Conservation (phyloP, 1,140 invertebrate genomes). For the Leptinotarsa defecta region DNA sequence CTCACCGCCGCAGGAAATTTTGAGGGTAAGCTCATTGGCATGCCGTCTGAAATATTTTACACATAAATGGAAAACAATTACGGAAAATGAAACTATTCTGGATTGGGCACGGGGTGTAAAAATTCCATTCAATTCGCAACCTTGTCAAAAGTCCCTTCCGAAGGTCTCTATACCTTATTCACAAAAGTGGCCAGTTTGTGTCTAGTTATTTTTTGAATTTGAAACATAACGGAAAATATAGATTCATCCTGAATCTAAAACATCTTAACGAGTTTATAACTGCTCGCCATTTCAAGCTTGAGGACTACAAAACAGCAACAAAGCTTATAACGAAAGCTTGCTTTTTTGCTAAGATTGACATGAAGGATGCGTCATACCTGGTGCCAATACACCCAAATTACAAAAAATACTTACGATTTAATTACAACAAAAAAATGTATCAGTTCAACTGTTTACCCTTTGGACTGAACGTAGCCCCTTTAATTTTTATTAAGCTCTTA, state of each 20-base stretch:
- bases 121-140: constrained; percentile 24
- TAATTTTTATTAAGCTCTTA: constrained; percentile 41
- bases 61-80: too few species aligned
- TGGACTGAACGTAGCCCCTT: constrained; percentile 34
- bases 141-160: constrained; percentile 10
- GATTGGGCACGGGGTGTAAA: constrained; percentile 11
- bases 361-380: constrained; percentile 48
- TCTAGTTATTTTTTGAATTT: constrained; percentile 44
- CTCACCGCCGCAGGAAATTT: too few species aligned
- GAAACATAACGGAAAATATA: constrained; percentile 43
- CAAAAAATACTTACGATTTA: constrained; percentile 42
- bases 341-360: constrained; percentile 44
- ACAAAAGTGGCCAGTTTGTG: constrained; percentile 38
- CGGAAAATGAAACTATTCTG: background rate
- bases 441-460: constrained; percentile 42
- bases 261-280: constrained; percentile 44
- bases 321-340: constrained; percentile 35
- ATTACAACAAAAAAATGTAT: constrained; percentile 38
- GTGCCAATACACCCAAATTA: constrained; percentile 21
- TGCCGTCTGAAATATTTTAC: too few species aligned
- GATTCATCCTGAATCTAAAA: constrained; percentile 50
- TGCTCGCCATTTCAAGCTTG: constrained; percentile 41
- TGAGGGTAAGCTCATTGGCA: too few species aligned
- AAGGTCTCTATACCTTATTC: background rate
- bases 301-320: constrained; percentile 24